Evolutionary conservation across 2,113 vertebrate species (phyloP).

Genomic region (Pipra filicauda): DNA sequence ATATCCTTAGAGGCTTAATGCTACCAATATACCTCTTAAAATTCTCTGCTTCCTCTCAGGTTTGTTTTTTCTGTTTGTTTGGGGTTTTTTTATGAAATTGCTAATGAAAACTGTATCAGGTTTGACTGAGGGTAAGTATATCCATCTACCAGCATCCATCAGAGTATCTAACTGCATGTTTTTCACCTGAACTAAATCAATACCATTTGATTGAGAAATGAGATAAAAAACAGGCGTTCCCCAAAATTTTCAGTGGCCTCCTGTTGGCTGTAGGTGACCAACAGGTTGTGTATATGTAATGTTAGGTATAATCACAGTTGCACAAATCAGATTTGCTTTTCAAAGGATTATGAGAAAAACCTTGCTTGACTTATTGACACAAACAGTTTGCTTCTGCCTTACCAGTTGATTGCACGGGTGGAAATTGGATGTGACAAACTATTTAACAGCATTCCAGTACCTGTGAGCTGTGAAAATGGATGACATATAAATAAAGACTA

Average conservation of each 20-base stretch:
- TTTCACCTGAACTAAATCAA: background rate
- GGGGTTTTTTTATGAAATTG: background rate
- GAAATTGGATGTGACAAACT: background rate
- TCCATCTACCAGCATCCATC: background rate
- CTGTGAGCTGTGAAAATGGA: background rate
- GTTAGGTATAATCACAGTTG: background rate
- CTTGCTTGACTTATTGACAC: background rate
- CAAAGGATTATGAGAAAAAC: background rate
- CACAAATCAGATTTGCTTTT: background rate
- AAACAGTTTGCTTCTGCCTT: background rate
- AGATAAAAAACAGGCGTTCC: background rate
- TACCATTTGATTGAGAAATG: accelerated
- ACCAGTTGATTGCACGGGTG: background rate
- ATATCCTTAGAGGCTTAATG: background rate
- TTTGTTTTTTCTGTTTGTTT: background rate
- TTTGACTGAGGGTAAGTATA: background rate
- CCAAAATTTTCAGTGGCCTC: background rate
- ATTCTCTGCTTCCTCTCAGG: background rate
- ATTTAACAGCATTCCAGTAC: background rate
- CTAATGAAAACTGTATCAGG: background rate
- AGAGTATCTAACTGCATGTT: background rate
- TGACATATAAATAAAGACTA: background rate
- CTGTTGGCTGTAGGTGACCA: background rate
- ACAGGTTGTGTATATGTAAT: too few species aligned
- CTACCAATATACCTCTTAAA: background rate